A percentile compares a stretch with the other conserved stretches of the same genome.
Conservation (phyloP, 2,113 vertebrate species). For the Recurvirostra avosetta region DNA sequence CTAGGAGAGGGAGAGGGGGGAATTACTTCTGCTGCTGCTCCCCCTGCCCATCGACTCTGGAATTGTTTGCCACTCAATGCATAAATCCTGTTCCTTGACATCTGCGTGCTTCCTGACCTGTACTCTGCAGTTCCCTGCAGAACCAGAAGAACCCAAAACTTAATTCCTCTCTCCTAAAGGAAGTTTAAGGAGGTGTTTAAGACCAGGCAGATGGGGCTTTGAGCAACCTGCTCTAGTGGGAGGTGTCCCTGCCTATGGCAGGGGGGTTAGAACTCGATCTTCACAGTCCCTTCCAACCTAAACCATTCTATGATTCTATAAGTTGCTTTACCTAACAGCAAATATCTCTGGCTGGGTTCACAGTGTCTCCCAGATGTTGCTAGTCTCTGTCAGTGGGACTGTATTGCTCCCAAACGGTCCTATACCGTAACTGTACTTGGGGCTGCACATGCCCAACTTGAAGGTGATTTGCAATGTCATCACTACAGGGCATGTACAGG, state of each 20-base stretch:
- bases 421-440: neutral
- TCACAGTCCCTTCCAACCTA: no score
- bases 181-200: neutral
- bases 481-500: neutral
- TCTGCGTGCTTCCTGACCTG: neutral
- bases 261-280: no score
- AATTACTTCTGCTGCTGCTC: neutral
- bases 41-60: neutral
- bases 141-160: neutral
- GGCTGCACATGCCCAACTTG: neutral
- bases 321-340: neutral
- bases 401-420: conserved; percentile 2
- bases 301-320: neutral
- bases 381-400: neutral
- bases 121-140: no score
- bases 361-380: conserved; percentile 18
- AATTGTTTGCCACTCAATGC: neutral
- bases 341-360: neutral
- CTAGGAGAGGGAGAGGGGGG: no score
- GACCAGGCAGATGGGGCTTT: no score
- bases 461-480: conserved; percentile 52
- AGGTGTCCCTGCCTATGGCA: no score
- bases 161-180: neutral
- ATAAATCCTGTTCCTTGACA: neutral
- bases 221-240: no score